Conservation (phyloP, 1,140 invertebrate genomes). For the Drosophila malerkotliana region DNA sequence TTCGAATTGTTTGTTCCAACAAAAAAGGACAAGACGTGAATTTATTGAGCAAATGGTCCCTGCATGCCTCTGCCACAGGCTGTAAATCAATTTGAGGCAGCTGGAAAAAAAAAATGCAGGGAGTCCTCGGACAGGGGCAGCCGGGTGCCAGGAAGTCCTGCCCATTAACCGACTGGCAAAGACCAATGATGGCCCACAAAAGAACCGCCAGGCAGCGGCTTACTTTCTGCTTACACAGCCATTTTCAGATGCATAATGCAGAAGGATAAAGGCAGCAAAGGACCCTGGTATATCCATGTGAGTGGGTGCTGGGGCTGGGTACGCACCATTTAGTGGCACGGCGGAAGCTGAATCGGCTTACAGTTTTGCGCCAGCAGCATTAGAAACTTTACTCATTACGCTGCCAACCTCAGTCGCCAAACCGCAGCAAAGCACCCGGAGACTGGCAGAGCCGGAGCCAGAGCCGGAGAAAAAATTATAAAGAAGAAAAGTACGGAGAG, state of each 20-base stretch:
- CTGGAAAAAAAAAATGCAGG: constrained; percentile 37
- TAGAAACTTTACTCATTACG: constrained; percentile 83
- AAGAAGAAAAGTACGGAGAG: constrained; percentile 15
- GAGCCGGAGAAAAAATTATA: constrained; percentile 17
- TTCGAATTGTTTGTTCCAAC: constrained; percentile 46
- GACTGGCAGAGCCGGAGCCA: not conserved
- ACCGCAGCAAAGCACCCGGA: constrained; percentile 61
- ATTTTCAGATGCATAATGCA: constrained; percentile 78
- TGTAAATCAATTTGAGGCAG: constrained; percentile 71
- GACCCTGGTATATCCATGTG: constrained; percentile 29
- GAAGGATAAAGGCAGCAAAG: constrained; percentile 7
- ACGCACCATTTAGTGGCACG: constrained; percentile 60
- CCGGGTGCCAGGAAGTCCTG: constrained; percentile 2
- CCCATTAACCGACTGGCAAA: constrained; percentile 51
- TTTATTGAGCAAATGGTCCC: constrained; percentile 56
- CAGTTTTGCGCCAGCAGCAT: constrained; percentile 71
- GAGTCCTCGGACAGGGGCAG: not conserved
- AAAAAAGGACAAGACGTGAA: constrained; percentile 37
- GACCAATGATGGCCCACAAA: constrained; percentile 65
- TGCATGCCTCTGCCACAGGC: constrained; percentile 28
- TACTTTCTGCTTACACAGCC: constrained; percentile 70
- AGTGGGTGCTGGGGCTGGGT: constrained; percentile 22
- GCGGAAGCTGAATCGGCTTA: constrained; percentile 51
- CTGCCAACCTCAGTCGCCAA: constrained; percentile 67
- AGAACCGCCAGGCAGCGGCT: constrained; percentile 37